Evolutionary conservation across 1,140 invertebrate genomes (phyloP).

Genomic region (Sminthurides bifidus): DNA sequence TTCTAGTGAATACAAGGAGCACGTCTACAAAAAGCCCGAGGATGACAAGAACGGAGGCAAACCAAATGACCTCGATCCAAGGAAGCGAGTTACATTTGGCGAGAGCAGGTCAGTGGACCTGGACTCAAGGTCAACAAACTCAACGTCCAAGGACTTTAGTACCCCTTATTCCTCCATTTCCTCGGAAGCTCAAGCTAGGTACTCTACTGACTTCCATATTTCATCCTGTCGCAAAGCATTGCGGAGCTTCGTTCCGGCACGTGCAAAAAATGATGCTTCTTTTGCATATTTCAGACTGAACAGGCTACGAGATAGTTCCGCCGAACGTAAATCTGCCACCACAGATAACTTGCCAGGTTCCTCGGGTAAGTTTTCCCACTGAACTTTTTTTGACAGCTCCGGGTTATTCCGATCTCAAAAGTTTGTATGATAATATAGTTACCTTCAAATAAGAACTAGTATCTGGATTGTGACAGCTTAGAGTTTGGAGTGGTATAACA

Average conservation of each 20-base stretch:
- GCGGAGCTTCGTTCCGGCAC: too few relatives aligned
- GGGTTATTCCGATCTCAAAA: too few relatives aligned
- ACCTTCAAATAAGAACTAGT: too few relatives aligned
- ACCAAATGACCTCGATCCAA: background rate
- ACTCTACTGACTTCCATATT: too few relatives aligned
- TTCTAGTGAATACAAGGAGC: constrained; percentile 73
- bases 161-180: constrained; percentile 32
- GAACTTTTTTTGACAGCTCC: too few relatives aligned
- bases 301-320: background rate
- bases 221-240: too few relatives aligned
- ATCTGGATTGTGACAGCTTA: too few relatives aligned
- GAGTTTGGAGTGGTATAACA: too few relatives aligned
- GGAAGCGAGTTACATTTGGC: background rate
- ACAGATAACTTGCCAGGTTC: constrained; percentile 1
- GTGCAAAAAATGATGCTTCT: too few relatives aligned
- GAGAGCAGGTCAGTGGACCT: background rate
- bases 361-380: background rate
- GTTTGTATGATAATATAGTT: too few relatives aligned
- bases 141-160: constrained; percentile 29
- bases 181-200: constrained; percentile 28
- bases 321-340: background rate
- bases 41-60: constrained; percentile 6
- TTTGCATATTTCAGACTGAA: background rate
- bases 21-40: constrained; percentile 54
- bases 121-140: background rate